Evolutionary conservation across 2,113 vertebrate species (phyloP).

Genomic region (Siphamia tubifer): DNA sequence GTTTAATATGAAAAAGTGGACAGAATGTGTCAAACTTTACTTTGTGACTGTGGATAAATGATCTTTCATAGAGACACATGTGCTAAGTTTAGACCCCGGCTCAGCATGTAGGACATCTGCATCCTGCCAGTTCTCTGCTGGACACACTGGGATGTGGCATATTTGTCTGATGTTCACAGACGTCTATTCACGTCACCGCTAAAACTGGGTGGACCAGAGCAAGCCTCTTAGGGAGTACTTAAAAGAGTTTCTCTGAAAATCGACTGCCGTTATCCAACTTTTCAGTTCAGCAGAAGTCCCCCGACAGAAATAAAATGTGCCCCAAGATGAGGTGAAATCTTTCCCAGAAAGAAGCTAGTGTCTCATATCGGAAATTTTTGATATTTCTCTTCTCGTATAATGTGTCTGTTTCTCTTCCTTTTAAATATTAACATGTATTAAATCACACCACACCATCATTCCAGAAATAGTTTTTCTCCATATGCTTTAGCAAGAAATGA

Average conservation of each 20-base stretch:
- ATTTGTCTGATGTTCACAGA: conserved; percentile 21
- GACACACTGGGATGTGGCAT: conserved; percentile 14
- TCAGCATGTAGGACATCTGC: conserved; percentile 16
- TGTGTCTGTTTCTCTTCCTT: too few relatives aligned
- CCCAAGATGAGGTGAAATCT: not conserved
- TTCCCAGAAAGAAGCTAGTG: not conserved
- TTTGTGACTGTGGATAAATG: not conserved
- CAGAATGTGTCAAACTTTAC: not conserved
- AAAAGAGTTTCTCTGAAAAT: not conserved
- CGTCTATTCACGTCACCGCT: conserved; percentile 20
- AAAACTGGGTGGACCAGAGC: not conserved
- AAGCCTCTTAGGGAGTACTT: conserved; percentile 6
- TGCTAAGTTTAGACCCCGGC: conserved; percentile 14
- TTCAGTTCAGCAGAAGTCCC: not conserved
- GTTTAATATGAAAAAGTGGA: too few relatives aligned
- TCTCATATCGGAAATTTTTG: not conserved
- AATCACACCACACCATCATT: too few relatives aligned
- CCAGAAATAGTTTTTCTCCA: too few relatives aligned
- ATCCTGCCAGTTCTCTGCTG: conserved; percentile 1
- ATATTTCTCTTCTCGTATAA: too few relatives aligned
- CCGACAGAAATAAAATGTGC: not conserved
- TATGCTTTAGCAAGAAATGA: too few relatives aligned
- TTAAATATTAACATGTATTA: too few relatives aligned
- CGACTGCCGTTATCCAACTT: not conserved
- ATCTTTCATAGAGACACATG: not conserved